phyloP scores from a whole-genome alignment of 2,113 vertebrate species.

The Xyrauchen texanus region DNA sequence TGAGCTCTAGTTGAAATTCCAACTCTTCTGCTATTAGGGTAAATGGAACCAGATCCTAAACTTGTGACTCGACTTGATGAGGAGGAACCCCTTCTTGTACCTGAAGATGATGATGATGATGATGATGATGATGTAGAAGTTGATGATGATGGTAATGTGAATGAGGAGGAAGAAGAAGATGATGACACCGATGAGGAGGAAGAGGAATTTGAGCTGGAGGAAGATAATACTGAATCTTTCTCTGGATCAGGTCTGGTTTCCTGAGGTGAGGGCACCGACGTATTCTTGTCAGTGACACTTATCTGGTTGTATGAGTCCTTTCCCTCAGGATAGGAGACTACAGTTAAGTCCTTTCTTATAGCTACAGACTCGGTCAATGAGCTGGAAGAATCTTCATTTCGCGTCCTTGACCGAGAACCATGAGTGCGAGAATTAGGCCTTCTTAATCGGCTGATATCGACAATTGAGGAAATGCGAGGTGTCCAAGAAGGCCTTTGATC shows the following conservation, averaged over 20 bases:
- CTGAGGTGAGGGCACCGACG: constrained; percentile 52
- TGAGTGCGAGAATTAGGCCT: constrained; percentile 26
- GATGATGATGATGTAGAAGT: not conserved
- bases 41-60: constrained; percentile 54
- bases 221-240: not conserved
- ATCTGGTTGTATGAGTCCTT: constrained; percentile 53
- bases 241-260: constrained; percentile 49
- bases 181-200: not conserved
- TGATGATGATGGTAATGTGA: not conserved
- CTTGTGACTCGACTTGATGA: constrained; percentile 53
- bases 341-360: constrained; percentile 60
- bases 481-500: constrained; percentile 24
- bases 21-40: constrained; percentile 60
- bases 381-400: constrained; percentile 42
- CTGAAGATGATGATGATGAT: constrained; percentile 13
- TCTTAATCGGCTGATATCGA: constrained; percentile 36
- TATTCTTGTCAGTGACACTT: constrained; percentile 42
- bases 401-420: constrained; percentile 38
- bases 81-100: constrained; percentile 50
- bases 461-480: constrained; percentile 37
- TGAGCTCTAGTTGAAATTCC: constrained; percentile 60
- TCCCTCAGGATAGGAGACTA: constrained; percentile 25
- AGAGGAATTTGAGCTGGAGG: no score
- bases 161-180: not conserved
- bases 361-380: constrained; percentile 54